Conservation (phyloP, 2,888 invertebrate genomes). For the Plutella xylostella region DNA sequence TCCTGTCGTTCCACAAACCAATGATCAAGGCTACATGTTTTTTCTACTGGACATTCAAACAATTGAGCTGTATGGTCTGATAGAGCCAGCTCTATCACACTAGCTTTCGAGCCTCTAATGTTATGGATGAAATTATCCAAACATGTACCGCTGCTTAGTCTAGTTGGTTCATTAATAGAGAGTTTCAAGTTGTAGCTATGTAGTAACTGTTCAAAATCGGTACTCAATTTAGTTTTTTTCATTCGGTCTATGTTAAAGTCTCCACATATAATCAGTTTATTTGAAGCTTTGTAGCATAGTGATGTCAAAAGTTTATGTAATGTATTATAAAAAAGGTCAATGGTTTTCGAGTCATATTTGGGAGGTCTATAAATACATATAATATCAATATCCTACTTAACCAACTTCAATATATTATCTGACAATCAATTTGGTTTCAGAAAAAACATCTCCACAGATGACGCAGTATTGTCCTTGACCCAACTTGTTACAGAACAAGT, state of each 20-base stretch:
- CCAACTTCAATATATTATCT: too few relatives aligned
- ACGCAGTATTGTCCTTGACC: constrained; percentile 7
- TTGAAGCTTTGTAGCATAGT: background rate
- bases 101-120: background rate
- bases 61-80: constrained; percentile 15
- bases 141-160: constrained; percentile 4
- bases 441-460: constrained; percentile 11
- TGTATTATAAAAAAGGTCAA: background rate
- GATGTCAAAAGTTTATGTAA: background rate
- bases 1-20: constrained; percentile 5
- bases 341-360: background rate
- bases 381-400: constrained; percentile 8
- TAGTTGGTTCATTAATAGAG: constrained; percentile 3
- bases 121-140: constrained; percentile 10
- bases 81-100: constrained; percentile 4
- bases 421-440: constrained; percentile 14
- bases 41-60: constrained; percentile 5
- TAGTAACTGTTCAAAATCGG: constrained; percentile 6
- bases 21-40: background rate
- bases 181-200: constrained; percentile 8
- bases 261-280: background rate
- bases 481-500: constrained; percentile 4
- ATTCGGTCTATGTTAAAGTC: constrained; percentile 11
- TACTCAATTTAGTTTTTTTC: background rate
- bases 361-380: constrained; percentile 11